Evolutionary conservation across 2,113 vertebrate species (phyloP).

Genomic region (Psammodynastes pulverulentus): DNA sequence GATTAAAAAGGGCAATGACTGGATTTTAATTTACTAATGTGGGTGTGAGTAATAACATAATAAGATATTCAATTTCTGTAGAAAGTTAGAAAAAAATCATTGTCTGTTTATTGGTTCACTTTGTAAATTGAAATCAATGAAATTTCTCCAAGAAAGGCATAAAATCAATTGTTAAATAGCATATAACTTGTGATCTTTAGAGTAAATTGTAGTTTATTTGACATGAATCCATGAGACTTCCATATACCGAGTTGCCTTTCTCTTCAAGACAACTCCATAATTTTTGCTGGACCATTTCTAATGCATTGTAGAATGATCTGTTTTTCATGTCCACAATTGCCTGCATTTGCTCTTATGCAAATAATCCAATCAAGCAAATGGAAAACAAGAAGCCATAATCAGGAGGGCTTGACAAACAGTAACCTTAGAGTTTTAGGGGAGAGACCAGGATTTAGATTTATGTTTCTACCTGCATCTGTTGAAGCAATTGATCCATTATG

Average conservation of each 20-base stretch:
- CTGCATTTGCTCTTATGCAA: conserved; percentile 72
- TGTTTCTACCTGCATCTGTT: conserved; percentile 37
- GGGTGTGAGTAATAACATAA: conserved; percentile 30
- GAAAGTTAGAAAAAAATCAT: conserved; percentile 59
- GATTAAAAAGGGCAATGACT: conserved; percentile 26
- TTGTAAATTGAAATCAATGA: conserved; percentile 72
- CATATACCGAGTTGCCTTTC: conserved; percentile 58
- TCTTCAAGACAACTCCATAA: conserved; percentile 56
- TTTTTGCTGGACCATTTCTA: conserved; percentile 63
- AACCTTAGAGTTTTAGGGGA: conserved; percentile 56
- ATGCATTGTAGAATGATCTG: conserved; percentile 57
- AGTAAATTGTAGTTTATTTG: conserved; percentile 74
- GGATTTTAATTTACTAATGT: conserved; percentile 44
- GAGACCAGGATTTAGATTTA: conserved; percentile 38
- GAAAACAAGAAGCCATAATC: conserved; percentile 61
- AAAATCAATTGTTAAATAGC: conserved; percentile 76
- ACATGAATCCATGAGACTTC: conserved; percentile 68
- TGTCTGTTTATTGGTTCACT: conserved; percentile 63
- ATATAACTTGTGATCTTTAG: conserved; percentile 65
- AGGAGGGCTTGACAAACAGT: conserved; percentile 53
- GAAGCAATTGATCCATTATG: conserved; percentile 35
- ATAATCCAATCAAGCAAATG: conserved; percentile 70
- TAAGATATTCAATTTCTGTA: conserved; percentile 46
- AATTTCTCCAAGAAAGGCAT: conserved; percentile 66
- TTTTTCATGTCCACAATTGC: conserved; percentile 62